Conservation (phyloP, 2,888 invertebrate species). For the Calameuta filiformis region DNA sequence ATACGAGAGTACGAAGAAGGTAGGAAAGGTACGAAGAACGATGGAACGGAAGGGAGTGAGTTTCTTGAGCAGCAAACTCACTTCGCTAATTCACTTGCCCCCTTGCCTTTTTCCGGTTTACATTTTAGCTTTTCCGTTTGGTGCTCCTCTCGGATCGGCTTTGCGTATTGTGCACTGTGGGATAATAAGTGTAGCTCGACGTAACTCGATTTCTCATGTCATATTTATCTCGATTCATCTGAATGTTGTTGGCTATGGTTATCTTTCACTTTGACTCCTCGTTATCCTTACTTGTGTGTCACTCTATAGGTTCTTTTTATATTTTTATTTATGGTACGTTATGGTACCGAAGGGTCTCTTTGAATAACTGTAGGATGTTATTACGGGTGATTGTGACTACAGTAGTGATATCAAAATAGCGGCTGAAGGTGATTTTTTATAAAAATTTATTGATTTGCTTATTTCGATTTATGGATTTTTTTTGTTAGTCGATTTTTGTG, state of each 20-base stretch:
- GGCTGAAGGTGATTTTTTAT: background rate
- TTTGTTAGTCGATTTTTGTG: background rate
- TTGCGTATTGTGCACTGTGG: background rate
- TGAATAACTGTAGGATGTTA: background rate
- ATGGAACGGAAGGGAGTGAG: slow-evolving; percentile 22
- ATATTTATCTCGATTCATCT: background rate
- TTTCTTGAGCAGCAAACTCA: slow-evolving; percentile 39
- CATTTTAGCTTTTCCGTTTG: slow-evolving; percentile 34
- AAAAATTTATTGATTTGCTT: background rate
- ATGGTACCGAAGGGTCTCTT: background rate
- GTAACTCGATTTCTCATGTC: background rate
- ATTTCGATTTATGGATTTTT: background rate
- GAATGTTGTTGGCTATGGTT: background rate
- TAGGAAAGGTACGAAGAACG: slow-evolving; percentile 14
- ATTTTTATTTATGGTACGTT: background rate
- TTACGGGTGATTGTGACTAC: background rate
- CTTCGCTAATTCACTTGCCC: slow-evolving; percentile 57
- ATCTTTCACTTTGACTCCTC: background rate
- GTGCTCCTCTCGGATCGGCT: background rate
- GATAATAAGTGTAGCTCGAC: background rate
- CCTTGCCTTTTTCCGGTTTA: slow-evolving; percentile 55
- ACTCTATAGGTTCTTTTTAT: background rate
- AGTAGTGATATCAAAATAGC: background rate
- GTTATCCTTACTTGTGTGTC: background rate
- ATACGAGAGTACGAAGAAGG: slow-evolving; percentile 1